These are phyloP conservation scores for Sternarchorhynchus goeldii DNA, from an alignment of 2,797 vertebrate genomes.

Conservation along the genomic window DNA sequence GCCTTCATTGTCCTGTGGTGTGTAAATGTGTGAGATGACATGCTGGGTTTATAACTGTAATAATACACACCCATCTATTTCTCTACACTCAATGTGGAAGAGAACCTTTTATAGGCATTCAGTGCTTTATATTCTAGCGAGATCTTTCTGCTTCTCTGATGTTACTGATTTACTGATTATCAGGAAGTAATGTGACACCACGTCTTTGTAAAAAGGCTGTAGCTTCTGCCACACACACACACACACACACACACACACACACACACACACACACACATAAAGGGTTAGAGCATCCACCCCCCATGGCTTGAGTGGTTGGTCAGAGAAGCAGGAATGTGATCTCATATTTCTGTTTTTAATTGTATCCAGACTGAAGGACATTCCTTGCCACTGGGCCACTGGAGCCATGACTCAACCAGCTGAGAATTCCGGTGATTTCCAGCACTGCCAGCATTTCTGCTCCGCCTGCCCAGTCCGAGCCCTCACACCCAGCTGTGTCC, in stretches of 20 bases:
- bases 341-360: constrained; percentile 50
- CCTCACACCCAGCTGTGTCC: constrained; percentile 22
- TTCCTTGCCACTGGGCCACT: constrained; percentile 48
- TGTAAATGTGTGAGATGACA: constrained; percentile 23
- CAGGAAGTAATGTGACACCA: constrained; percentile 43
- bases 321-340: constrained; percentile 39
- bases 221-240: constrained; percentile 1
- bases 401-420: constrained; percentile 51
- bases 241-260: constrained; percentile 18
- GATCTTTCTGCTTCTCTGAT: constrained; percentile 29
- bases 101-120: constrained; percentile 11
- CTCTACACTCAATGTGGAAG: constrained; percentile 9
- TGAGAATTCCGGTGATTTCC: constrained; percentile 52
- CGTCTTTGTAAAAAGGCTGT: constrained; percentile 21
- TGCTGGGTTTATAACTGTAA: not conserved
- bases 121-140: constrained; percentile 23
- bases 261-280: not conserved
- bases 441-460: constrained; percentile 27
- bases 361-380: constrained; percentile 50
- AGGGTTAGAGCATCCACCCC: constrained; percentile 17
- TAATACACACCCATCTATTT: constrained; percentile 5
- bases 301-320: constrained; percentile 36
- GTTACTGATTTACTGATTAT: constrained; percentile 29
- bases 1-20: not conserved
- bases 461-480: constrained; percentile 30